Percentiles rank a stretch among this genome's conserved stretches.
phyloP scores from a whole-genome alignment of 2,888 invertebrate species.

The Pandemis cinnamomeana region DNA sequence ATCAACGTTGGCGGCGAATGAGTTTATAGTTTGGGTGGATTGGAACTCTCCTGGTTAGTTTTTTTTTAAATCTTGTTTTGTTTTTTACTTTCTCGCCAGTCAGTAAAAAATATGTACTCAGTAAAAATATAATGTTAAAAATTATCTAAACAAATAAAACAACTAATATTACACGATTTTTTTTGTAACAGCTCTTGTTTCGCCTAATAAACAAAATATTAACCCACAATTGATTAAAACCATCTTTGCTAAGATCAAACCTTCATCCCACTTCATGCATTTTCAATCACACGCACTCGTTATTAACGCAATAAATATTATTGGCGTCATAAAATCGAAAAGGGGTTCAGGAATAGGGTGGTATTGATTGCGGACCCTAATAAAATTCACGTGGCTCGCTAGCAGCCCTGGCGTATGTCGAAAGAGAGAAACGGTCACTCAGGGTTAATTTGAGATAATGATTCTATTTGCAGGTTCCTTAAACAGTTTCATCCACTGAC shows the following conservation, averaged over 20 bases:
- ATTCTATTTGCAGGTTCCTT: conserved; percentile 52
- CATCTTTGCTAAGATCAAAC: conserved; percentile 7
- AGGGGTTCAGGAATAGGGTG: conserved; percentile 62
- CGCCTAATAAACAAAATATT: background rate
- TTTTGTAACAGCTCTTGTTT: background rate
- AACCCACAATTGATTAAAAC: background rate
- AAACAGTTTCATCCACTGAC: conserved; percentile 14
- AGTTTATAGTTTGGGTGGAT: background rate
- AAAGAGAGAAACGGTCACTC: conserved; percentile 55
- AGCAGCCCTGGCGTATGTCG: conserved; percentile 75
- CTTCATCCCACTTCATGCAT: conserved; percentile 25
- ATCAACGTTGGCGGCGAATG: background rate
- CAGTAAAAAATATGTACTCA: background rate
- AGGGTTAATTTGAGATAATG: conserved; percentile 64
- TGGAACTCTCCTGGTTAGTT: background rate
- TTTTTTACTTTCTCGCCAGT: background rate
- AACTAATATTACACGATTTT: background rate
- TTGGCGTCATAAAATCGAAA: conserved; percentile 60
- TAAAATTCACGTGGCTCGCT: conserved; percentile 73
- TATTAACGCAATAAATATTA: conserved; percentile 51
- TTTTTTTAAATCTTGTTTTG: background rate
- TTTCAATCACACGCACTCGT: conserved; percentile 54
- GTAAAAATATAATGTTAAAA: too few relatives aligned
- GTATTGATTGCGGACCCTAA: conserved; percentile 80
- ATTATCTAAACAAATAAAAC: too few relatives aligned